phyloP scores from a whole-genome alignment of 1,140 invertebrate genomes.

The Penaeus japonicus region DNA sequence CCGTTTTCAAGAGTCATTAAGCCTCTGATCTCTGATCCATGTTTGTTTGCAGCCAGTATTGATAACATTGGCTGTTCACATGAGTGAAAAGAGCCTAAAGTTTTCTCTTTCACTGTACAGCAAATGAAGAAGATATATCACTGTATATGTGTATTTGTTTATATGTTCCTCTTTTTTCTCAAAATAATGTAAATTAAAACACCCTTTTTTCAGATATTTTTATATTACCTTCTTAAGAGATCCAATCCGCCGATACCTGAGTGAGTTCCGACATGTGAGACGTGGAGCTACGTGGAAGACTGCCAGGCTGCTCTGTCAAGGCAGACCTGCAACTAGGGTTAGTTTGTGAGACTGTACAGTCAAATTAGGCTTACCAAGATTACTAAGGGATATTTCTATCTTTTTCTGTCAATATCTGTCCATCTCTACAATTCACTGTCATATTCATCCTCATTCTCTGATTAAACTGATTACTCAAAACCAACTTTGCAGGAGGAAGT shows the following conservation, averaged over 20 bases:
- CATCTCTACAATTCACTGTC: too few relatives aligned
- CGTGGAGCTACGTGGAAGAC: slow-evolving; percentile 95
- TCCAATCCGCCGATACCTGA: slow-evolving; percentile 88
- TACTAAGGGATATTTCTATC: background rate
- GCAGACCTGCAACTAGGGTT: slow-evolving; percentile 77
- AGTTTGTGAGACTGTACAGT: slow-evolving; percentile 64
- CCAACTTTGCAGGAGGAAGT: slow-evolving; percentile 50
- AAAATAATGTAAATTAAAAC: too few relatives aligned
- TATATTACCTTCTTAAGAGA: slow-evolving; percentile 88
- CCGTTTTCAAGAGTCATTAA: too few relatives aligned
- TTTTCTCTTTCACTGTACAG: too few relatives aligned
- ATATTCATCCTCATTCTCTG: too few relatives aligned
- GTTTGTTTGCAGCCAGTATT: too few relatives aligned
- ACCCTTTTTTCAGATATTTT: slow-evolving; percentile 76
- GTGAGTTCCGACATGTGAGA: slow-evolving; percentile 94
- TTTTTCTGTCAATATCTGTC: background rate
- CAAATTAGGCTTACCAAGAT: background rate
- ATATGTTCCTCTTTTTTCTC: too few relatives aligned
- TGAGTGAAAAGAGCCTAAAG: too few relatives aligned
- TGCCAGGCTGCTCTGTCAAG: slow-evolving; percentile 87
- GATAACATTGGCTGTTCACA: too few relatives aligned
- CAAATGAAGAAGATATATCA: too few relatives aligned
- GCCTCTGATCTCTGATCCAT: too few relatives aligned
- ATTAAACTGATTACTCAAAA: background rate
- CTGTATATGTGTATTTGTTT: too few relatives aligned